Evolutionary conservation across 2,888 invertebrate genomes (phyloP).

Genomic region (Cheilosia grossa): DNA sequence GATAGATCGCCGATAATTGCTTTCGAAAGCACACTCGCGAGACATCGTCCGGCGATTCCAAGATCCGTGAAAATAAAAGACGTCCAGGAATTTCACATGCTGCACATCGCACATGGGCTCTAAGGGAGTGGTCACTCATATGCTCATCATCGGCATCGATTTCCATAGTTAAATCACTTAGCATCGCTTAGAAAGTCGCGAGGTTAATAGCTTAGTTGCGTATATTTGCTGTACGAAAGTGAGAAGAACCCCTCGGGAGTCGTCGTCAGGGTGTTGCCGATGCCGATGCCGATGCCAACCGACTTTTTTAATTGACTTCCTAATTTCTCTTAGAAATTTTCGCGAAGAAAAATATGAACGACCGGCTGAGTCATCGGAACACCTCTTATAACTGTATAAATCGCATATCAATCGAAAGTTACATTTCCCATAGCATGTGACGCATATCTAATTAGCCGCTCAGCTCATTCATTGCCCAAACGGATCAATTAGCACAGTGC

Average conservation of each 20-base stretch:
- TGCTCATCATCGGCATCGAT: constrained; percentile 1
- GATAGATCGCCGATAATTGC: constrained; percentile 38
- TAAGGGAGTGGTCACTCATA: constrained; percentile 34
- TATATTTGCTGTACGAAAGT: not conserved
- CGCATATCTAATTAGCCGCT: constrained; percentile 14
- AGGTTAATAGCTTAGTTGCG: constrained; percentile 19
- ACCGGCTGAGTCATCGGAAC: constrained; percentile 6
- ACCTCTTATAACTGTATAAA: constrained; percentile 7
- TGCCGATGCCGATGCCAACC: not conserved
- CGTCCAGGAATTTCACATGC: constrained; percentile 37
- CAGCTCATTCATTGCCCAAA: not conserved
- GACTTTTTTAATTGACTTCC: constrained; percentile 4
- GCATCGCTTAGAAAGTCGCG: constrained; percentile 38
- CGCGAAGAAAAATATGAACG: not conserved
- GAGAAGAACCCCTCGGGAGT: constrained; percentile 32
- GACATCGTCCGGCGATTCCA: constrained; percentile 3
- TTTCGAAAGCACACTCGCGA: constrained; percentile 23
- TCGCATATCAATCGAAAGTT: constrained; percentile 41
- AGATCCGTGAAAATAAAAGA: constrained; percentile 7
- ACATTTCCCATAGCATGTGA: constrained; percentile 3
- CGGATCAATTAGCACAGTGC: constrained; percentile 26
- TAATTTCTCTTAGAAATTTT: constrained; percentile 44
- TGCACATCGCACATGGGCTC: constrained; percentile 12
- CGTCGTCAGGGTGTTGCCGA: not conserved
- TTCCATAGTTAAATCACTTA: constrained; percentile 18